phyloP scores from a whole-genome alignment of 64 coral and sea anemone genomes.

The Astreopora myriophthalma region DNA sequence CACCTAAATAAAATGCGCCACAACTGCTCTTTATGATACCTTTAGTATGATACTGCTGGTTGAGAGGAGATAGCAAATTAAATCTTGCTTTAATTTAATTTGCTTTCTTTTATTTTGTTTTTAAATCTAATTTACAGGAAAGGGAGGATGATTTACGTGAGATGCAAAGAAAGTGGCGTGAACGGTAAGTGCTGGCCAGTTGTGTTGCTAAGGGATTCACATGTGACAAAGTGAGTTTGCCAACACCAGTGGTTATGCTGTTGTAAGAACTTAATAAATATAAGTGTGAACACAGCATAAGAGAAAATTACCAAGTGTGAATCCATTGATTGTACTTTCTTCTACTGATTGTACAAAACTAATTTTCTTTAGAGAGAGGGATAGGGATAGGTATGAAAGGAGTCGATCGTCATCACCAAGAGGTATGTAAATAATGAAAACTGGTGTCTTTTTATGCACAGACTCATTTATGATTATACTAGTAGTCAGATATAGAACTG shows the following conservation, averaged over 20 bases:
- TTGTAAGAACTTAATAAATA: no score
- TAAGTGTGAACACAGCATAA: background rate
- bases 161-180: slow-evolving; percentile 93
- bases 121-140: no score
- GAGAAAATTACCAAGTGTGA: background rate
- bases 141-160: slow-evolving; percentile 88
- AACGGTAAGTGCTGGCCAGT: slow-evolving; percentile 46
- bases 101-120: background rate
- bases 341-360: background rate
- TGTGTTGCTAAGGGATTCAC: no score
- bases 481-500: no score
- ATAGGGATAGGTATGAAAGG: slow-evolving; percentile 37
- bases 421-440: slow-evolving; percentile 49
- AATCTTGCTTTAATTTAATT: no score
- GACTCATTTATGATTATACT: no score
- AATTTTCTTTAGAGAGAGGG: slow-evolving; percentile 60
- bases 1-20: no score
- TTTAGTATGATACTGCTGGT: no score
- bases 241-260: background rate
- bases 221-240: background rate
- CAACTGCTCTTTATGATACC: no score
- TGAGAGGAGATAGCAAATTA: background rate
- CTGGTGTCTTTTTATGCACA: no score
- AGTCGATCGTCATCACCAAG: slow-evolving; percentile 62
- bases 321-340: background rate